Conservation (phyloP, 2,888 invertebrate species). For the Leucozona laternaria region DNA sequence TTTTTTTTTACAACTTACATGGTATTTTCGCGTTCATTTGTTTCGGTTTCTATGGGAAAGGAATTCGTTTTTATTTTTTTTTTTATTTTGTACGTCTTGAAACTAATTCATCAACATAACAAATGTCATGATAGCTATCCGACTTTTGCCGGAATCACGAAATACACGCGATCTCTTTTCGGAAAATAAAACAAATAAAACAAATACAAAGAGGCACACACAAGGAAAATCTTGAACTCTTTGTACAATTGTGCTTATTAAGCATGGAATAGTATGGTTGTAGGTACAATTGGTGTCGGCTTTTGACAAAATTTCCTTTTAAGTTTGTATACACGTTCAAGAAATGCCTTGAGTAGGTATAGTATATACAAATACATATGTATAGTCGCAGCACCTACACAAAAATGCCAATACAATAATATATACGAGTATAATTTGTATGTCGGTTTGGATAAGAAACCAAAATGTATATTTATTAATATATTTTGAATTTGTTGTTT, state of each 20-base stretch:
- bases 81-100: slow-evolving; percentile 47
- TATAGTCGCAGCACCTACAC: not conserved
- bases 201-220: slow-evolving; percentile 52
- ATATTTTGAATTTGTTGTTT: not conserved
- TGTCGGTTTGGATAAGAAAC: no score
- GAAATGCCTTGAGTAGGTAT: no score
- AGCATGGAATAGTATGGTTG: slow-evolving; percentile 31
- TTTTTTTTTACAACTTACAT: not conserved
- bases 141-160: slow-evolving; percentile 70
- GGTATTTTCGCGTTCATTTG: slow-evolving; percentile 49
- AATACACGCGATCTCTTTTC: slow-evolving; percentile 69
- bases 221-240: slow-evolving; percentile 32
- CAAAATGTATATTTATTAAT: not conserved
- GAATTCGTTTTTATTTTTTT: slow-evolving; percentile 17
- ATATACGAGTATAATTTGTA: no score
- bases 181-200: slow-evolving; percentile 60
- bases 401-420: not conserved
- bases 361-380: not conserved
- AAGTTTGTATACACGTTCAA: slow-evolving; percentile 4
- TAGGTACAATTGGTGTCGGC: slow-evolving; percentile 59
- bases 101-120: slow-evolving; percentile 75
- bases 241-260: slow-evolving; percentile 31
- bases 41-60: slow-evolving; percentile 71
- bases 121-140: slow-evolving; percentile 74
- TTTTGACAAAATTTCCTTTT: slow-evolving; percentile 31